Evolutionary conservation across 30 jellyfish, hydroid and myxozoan species (phyloP), one percentile per base, ranked within the genome.

Genomic region (Sanderia malayensis): DNA sequence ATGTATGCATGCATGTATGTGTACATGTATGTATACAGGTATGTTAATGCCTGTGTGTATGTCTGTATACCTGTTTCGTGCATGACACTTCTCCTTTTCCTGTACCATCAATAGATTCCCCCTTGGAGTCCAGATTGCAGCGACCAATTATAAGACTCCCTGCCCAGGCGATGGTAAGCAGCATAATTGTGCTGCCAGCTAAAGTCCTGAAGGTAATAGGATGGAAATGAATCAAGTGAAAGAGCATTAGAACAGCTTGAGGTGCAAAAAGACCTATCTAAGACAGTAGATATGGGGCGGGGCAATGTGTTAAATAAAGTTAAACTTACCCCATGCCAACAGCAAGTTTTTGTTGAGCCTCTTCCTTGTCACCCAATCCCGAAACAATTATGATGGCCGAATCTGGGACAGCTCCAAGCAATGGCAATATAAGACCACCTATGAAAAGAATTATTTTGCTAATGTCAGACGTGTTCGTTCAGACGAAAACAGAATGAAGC

Each of bases 151-250:
- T 22, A 22, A 85, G 52, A 71, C 96, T 85, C 18, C 92, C 92
- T 11, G 96, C 74, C 96, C 96, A 85, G 6, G 96, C 96, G 25
- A 85, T 34, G 18, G 96, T 85, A 70, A 85, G 60, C 30, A 85
- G 32, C 96, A 85, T 85, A 27, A 85, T 81, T 29, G 96, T 76
- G 61, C 96, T 85, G 11, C 96, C 96, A 3, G 96, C 93, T 61
- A 85, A 52, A 4, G 96, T 85, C 60, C 96, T 85, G 29, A 37
- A 61, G 41, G 1, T 2, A 37, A 4, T 7, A 25, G 20, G 8
- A 4, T 6, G 27, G 32, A 29, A 57, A 57, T 24, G n/a, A 57
- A 57, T n/a, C n/a, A n/a, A n/a, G n/a, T n/a, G n/a, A n/a, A n/a
- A n/a, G n/a, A n/a, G n/a, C n/a, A n/a, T n/a, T n/a, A n/a, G n/a